Conservation (phyloP, 1,140 invertebrate species). For the Bombyx mandarina region DNA sequence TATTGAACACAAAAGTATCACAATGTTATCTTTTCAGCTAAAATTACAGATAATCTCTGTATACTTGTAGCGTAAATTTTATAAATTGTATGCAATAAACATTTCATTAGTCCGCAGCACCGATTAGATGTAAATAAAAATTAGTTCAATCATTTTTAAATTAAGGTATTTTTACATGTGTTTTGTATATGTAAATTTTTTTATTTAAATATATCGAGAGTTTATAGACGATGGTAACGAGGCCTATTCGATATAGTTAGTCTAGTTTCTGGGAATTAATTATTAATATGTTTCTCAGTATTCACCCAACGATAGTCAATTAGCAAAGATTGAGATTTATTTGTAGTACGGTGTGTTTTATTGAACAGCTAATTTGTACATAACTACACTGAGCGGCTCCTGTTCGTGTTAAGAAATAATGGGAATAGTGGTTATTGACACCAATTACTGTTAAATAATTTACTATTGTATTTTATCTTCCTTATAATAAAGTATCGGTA, state of each 20-base stretch:
- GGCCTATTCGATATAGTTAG: slow-evolving; percentile 46
- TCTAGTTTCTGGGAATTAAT: slow-evolving; percentile 43
- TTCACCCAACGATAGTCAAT: slow-evolving; percentile 70
- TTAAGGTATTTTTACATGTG: slow-evolving; percentile 55
- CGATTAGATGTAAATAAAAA: slow-evolving; percentile 35
- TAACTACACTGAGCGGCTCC: slow-evolving; percentile 25
- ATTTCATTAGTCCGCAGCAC: too few relatives aligned
- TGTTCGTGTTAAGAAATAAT: too few relatives aligned
- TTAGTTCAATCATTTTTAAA: slow-evolving; percentile 38
- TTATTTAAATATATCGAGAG: slow-evolving; percentile 58
- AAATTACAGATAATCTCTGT: too few relatives aligned
- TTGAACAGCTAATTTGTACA: slow-evolving; percentile 21
- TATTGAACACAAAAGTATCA: too few relatives aligned
- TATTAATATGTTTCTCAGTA: slow-evolving; percentile 34
- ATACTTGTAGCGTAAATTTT: too few relatives aligned
- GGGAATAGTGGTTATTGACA: slow-evolving; percentile 10
- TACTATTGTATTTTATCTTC: slow-evolving; percentile 34
- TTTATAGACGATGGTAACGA: slow-evolving; percentile 31
- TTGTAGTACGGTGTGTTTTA: slow-evolving; percentile 30
- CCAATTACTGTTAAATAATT: slow-evolving; percentile 24
- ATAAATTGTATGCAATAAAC: too few relatives aligned
- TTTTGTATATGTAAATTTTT: slow-evolving; percentile 61
- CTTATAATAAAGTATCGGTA: slow-evolving; percentile 14
- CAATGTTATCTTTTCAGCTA: too few relatives aligned
- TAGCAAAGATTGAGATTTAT: slow-evolving; percentile 55